Conservation (phyloP, 2,888 invertebrate species). For the Phania funesta region DNA sequence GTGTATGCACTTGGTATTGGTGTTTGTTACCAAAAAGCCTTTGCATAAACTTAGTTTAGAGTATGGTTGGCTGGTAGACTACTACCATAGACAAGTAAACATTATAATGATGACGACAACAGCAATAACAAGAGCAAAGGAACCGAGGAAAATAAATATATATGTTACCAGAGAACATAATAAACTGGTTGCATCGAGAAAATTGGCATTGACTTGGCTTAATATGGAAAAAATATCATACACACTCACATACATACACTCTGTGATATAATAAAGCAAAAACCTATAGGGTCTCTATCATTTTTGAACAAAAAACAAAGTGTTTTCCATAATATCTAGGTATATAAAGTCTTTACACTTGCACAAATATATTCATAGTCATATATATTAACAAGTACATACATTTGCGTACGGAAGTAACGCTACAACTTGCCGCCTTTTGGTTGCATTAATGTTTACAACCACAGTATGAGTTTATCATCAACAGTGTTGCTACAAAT, state of each 20-base stretch:
- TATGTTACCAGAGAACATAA: constrained; percentile 61
- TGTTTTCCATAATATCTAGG: constrained; percentile 53
- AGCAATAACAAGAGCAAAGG: constrained; percentile 8
- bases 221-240: constrained; percentile 31
- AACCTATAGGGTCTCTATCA: constrained; percentile 45
- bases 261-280: constrained; percentile 9
- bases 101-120: constrained; percentile 54
- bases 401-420: constrained; percentile 62
- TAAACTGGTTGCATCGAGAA: constrained; percentile 70
- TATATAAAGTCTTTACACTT: neutral
- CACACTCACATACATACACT: constrained; percentile 20
- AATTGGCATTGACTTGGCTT: constrained; percentile 67
- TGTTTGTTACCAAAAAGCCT: constrained; percentile 52
- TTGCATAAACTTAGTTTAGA: constrained; percentile 62
- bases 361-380: neutral
- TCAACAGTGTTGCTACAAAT: constrained; percentile 54
- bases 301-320: constrained; percentile 14
- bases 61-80: constrained; percentile 25
- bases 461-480: constrained; percentile 47
- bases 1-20: constrained; percentile 25
- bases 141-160: neutral
- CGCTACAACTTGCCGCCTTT: constrained; percentile 65
- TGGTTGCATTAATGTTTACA: constrained; percentile 54
- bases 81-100: constrained; percentile 7
- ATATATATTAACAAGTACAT: constrained; percentile 21